Conservation (phyloP, 2,888 invertebrate genomes). For the Strigamia crassipes region DNA sequence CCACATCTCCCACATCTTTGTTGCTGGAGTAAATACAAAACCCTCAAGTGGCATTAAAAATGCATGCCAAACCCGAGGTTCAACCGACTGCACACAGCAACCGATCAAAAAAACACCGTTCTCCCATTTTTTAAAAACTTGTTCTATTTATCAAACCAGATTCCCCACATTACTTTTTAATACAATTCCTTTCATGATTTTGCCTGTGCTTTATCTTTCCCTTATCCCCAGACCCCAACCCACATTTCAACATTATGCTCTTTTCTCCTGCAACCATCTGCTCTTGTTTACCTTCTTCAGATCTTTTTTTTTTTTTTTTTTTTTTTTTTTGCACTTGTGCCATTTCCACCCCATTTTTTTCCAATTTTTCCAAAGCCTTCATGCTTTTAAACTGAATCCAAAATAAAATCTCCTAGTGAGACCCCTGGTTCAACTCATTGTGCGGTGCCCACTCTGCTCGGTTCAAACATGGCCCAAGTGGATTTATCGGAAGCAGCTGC, state of each 20-base stretch:
- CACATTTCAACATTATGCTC: neutral
- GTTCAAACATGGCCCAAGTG: constrained; percentile 31
- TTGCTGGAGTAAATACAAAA: too few relatives aligned
- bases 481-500: constrained; percentile 26
- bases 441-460: neutral
- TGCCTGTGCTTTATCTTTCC: neutral
- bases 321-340: neutral
- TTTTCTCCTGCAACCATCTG: constrained; percentile 3
- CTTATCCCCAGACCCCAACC: neutral
- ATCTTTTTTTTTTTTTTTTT: neutral
- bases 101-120: neutral
- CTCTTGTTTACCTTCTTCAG: neutral
- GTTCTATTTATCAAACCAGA: neutral
- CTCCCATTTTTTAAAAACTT: neutral
- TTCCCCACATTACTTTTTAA: neutral
- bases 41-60: neutral
- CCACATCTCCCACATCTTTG: too few relatives aligned
- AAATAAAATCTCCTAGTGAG: neutral
- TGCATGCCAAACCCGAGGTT: neutral
- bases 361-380: neutral
- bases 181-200: constrained; percentile 2
- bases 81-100: neutral
- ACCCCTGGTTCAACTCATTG: neutral
- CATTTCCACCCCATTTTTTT: constrained; percentile 31
- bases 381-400: constrained; percentile 23